Evolutionary conservation across 2,888 invertebrate genomes (phyloP), one percentile per base, ranked within the genome.

Genomic region (Eulithis prunata): DNA sequence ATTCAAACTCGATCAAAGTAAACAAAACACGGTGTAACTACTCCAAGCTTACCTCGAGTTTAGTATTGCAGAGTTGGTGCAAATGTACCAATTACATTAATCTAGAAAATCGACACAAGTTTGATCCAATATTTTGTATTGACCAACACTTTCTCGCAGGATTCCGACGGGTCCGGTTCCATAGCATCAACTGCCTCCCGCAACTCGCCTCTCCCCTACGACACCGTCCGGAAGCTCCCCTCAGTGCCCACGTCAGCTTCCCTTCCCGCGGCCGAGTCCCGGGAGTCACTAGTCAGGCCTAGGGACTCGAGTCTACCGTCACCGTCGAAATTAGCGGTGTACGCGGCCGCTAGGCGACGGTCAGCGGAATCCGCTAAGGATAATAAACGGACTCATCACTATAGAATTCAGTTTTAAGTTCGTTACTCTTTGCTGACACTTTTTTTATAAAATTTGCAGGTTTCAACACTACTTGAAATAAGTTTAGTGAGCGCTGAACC

Each of bases 331-430:
- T 91, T 95, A 36, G 94, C 94, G 13, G 94, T 94, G 38, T 94
- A 94, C 80, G 93, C 93, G 4, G 93, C 91, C 0, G 90, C 93
- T 0, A 86, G 93, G 28, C 84, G 94, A 32, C 88, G 95, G 51
- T 93, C 95, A 4, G 94, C 95, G 0, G 94, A 94, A 61, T 95
- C 95, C 0, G 94, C 94, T 4, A 93, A 95, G 75, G 95, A 95
- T 64, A 90, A 83, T 54, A 93, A 93, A 71, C 79, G 94, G 65
- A 94, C 95, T 36, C 95, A 95, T 81, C 96, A 96, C 84, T 96
- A 96, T 83, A 94, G 96, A 68, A 96, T 96, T 80, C 96, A 96
- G 81, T 96, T 96, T 86, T 96, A 91, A n/a, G 7, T 21, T 45
- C n/a, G 32, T 32, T 6, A 32, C 32, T 3, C 32, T 32, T 45